Base-by-base conservation (phyloP, 2,113 vertebrate genomes). In the Psettodes erumei region DNA sequence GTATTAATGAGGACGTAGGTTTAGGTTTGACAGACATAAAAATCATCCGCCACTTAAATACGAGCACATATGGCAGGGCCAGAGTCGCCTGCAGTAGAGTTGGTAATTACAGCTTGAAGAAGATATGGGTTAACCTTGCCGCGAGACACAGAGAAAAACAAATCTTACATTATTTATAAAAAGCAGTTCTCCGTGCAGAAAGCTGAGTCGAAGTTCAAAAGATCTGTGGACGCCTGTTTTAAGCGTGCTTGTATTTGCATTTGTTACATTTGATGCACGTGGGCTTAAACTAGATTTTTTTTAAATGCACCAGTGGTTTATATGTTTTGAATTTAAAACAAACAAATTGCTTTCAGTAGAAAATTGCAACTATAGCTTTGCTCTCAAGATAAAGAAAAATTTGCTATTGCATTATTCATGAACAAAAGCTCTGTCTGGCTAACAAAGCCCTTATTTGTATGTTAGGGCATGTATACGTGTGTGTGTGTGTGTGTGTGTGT, bases 321-420 rank as follows among this genome's bases (percentile, higher is more conserved):
- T 56, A 7, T 56, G 11, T 50, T 48, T 53, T 18, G 19, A 51
- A 33, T 37, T 56, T 42, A 19, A 50, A 55, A 50, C 25, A 58
- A 21, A 18, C 19, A 45, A 58, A 48, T 32, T 35, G 35, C 21
- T 69, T 68, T 18, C 6, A 27, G 27, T 11, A 5, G n/a, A 74
- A 48, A 74, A 6, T 33, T 16, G 43, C n/a, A 60, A 5, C 27
- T 35, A 4, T 8, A 28, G 35, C 54, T 16, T 48, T 5, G 15
- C 21, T 50, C 55, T 18, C 11, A 53, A 45, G 53, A 65, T 73
- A 12, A 30, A 18, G 28, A 21, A 35, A 65, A 66, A 61, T 25
- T 3, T 5, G 1, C 1, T 53, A 56, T 64, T 76, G 32, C 32
- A 71, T 82, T 77, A 81, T 82, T 77, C 50, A 79, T 71, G 2